Evolutionary conservation across 1,140 invertebrate species (phyloP).

Genomic region (Popillia japonica): DNA sequence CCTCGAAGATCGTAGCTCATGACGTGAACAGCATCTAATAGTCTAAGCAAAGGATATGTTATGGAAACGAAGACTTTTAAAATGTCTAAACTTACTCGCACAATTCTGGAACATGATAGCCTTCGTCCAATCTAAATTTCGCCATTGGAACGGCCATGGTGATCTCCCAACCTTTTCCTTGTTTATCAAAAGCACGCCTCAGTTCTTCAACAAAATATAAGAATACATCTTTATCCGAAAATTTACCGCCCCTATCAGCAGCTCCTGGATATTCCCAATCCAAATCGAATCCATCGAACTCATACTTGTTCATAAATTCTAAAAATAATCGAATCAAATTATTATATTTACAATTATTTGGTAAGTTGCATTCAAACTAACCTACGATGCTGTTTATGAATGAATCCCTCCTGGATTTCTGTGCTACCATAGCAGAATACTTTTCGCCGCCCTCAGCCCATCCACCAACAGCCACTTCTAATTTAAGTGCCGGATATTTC

Average conservation of each 20-base stretch:
- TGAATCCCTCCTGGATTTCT: slow-evolving; percentile 70
- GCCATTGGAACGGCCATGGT: slow-evolving; percentile 88
- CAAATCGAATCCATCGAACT: slow-evolving; percentile 84
- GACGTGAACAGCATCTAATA: slow-evolving; percentile 83
- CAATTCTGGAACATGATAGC: slow-evolving; percentile 87
- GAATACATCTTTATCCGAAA: slow-evolving; percentile 83
- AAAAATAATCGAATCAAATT: slow-evolving; percentile 8
- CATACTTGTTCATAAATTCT: slow-evolving; percentile 79
- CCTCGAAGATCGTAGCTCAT: slow-evolving; percentile 93
- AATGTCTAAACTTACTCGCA: slow-evolving; percentile 73
- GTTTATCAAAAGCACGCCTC: slow-evolving; percentile 77
- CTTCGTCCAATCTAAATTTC: slow-evolving; percentile 84
- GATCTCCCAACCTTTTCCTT: slow-evolving; percentile 81
- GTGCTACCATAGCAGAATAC: slow-evolving; percentile 80
- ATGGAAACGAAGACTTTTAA: too few relatives aligned
- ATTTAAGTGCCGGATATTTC: slow-evolving; percentile 78
- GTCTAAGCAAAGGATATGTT: slow-evolving; percentile 59
- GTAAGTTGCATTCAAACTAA: background rate
- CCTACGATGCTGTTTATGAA: slow-evolving; percentile 79
- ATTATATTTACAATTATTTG: background rate
- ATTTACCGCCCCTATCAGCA: slow-evolving; percentile 81
- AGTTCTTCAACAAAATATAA: slow-evolving; percentile 85
- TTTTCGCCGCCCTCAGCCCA: slow-evolving; percentile 89
- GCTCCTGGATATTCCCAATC: slow-evolving; percentile 91
- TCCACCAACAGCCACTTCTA: slow-evolving; percentile 83